Evolutionary conservation across 2,888 invertebrate species (phyloP).

Genomic region (Antheraea yamamai): DNA sequence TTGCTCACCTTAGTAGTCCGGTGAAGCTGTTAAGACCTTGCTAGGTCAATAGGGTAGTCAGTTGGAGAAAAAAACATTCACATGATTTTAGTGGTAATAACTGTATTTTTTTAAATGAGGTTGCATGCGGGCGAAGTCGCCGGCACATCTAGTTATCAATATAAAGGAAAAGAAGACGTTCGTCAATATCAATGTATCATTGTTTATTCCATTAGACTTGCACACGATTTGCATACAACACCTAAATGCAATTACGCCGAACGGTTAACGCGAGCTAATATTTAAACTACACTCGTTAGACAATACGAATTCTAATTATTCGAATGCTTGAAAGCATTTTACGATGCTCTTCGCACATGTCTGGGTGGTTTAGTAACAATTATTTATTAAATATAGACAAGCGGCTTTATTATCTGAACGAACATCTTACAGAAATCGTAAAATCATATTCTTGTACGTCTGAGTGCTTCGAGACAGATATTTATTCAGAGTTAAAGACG

Average conservation of each 20-base stretch:
- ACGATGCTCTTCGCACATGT: not conserved
- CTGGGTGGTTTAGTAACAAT: not conserved
- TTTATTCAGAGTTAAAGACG: not conserved
- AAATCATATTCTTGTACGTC: not conserved
- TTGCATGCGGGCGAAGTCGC: too few relatives aligned
- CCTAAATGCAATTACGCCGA: constrained; percentile 50
- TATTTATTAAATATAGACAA: not conserved
- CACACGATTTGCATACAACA: constrained; percentile 56
- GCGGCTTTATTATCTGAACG: not conserved
- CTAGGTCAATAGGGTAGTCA: too few relatives aligned
- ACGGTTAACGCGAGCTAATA: constrained; percentile 18
- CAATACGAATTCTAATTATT: constrained; percentile 16
- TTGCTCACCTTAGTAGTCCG: too few relatives aligned
- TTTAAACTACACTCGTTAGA: constrained; percentile 18
- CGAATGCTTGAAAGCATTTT: constrained; percentile 12
- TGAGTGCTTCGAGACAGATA: not conserved
- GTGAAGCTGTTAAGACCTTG: too few relatives aligned
- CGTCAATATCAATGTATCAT: not conserved
- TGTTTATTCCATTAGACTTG: constrained; percentile 32
- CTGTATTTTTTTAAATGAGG: too few relatives aligned
- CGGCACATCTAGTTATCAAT: not conserved
- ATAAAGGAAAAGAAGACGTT: not conserved
- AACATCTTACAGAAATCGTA: not conserved
- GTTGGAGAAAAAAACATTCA: too few relatives aligned
- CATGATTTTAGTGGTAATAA: too few relatives aligned